Conservation (phyloP, 2,113 vertebrate genomes). For the Microcebus ravelobensis region DNA sequence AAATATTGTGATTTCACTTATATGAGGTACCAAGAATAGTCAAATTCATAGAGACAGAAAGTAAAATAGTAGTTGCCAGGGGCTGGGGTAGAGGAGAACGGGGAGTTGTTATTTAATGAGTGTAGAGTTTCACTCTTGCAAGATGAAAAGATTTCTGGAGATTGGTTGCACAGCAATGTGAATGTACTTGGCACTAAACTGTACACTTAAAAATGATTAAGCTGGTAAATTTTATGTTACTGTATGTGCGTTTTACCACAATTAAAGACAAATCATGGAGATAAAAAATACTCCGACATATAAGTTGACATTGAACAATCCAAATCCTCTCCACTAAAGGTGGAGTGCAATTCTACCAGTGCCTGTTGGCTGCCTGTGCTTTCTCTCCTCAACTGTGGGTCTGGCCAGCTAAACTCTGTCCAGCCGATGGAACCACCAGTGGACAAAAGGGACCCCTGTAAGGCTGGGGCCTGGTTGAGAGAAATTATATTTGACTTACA, state of each 20-base stretch:
- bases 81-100: neutral
- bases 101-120: neutral
- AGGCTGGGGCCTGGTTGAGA: neutral
- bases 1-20: neutral
- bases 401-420: neutral
- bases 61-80: neutral
- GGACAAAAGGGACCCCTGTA: neutral
- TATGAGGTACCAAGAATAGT: neutral
- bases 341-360: neutral
- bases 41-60: neutral
- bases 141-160: neutral
- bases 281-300: neutral
- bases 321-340: neutral
- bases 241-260: neutral
- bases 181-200: neutral
- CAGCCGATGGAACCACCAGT: neutral
- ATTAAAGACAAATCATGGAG: neutral
- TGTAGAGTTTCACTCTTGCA: neutral
- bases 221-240: neutral
- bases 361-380: neutral
- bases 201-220: neutral
- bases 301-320: neutral
- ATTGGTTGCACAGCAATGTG: neutral
- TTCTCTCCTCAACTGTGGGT: neutral
- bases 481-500: neutral